Percentiles rank a stretch among this genome's conserved stretches.
Evolutionary conservation across 2,888 invertebrate species (phyloP).

Genomic region (Palloptera scutellata): DNA sequence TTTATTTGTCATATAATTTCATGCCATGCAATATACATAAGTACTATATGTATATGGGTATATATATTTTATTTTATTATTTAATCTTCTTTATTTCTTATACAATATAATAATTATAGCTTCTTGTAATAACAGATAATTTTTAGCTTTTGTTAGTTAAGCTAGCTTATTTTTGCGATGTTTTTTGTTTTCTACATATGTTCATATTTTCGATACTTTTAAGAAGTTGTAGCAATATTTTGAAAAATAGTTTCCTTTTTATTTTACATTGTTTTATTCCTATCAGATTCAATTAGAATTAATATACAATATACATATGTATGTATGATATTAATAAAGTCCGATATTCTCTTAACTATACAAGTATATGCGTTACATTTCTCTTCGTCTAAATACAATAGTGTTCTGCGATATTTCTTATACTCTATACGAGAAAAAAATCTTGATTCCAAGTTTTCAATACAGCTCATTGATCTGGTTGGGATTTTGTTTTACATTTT

Average conservation of each 20-base stretch:
- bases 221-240: not conserved
- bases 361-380: not conserved
- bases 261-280: not conserved
- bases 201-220: not conserved
- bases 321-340: not conserved
- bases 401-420: not conserved
- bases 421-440: not conserved
- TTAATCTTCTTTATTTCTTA: not conserved
- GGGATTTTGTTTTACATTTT: not conserved
- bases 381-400: not conserved
- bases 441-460: constrained; percentile 1
- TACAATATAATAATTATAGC: too few species aligned
- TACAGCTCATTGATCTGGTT: constrained; percentile 1
- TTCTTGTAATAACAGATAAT: not conserved
- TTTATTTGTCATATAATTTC: constrained; percentile 2
- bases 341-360: constrained; percentile 1
- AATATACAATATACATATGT: too few species aligned
- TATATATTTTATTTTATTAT: not conserved
- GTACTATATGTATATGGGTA: too few species aligned
- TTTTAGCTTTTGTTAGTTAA: not conserved
- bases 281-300: not conserved
- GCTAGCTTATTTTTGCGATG: constrained; percentile 1
- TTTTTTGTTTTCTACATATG: not conserved
- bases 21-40: not conserved
- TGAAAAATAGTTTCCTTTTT: not conserved